Conservation (phyloP, 2,888 invertebrate species). For the Andrena bicolor region DNA sequence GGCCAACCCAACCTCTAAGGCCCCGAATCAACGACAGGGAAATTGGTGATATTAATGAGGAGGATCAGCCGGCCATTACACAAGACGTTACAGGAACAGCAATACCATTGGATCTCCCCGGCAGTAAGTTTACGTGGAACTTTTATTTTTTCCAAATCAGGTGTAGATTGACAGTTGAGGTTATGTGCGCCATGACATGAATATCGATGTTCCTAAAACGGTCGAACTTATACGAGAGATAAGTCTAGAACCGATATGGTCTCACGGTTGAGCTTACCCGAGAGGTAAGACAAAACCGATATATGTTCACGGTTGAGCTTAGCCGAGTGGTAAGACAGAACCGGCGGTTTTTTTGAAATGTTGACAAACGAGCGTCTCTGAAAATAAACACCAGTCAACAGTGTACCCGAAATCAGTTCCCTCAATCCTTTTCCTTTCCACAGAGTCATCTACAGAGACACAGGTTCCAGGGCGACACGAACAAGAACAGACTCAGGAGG, state of each 20-base stretch:
- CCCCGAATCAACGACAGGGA: not conserved
- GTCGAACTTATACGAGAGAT: constrained; percentile 3
- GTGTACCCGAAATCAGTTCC: not conserved
- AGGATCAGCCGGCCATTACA: not conserved
- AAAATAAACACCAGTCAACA: too few relatives aligned
- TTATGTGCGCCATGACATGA: not conserved
- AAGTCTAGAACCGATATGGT: not conserved
- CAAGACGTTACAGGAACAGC: not conserved
- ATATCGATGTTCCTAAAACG: not conserved
- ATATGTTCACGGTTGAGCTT: not conserved
- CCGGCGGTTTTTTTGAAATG: not conserved
- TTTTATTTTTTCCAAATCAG: not conserved
- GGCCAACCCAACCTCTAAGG: not conserved
- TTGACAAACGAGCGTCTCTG: not conserved
- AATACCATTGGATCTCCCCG: not conserved
- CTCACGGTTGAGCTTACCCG: constrained; percentile 1
- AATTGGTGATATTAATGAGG: not conserved
- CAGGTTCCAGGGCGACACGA: not conserved
- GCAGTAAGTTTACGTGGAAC: not conserved
- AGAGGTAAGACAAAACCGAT: not conserved
- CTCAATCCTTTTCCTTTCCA: not conserved
- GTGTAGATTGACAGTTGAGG: not conserved
- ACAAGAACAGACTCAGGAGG: not conserved
- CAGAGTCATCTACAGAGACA: not conserved
- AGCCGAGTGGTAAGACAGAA: not conserved